These are phyloP conservation scores for Macropodus opercularis DNA, from an alignment of 2,797 vertebrate genomes.

Conservation along the genomic window DNA sequence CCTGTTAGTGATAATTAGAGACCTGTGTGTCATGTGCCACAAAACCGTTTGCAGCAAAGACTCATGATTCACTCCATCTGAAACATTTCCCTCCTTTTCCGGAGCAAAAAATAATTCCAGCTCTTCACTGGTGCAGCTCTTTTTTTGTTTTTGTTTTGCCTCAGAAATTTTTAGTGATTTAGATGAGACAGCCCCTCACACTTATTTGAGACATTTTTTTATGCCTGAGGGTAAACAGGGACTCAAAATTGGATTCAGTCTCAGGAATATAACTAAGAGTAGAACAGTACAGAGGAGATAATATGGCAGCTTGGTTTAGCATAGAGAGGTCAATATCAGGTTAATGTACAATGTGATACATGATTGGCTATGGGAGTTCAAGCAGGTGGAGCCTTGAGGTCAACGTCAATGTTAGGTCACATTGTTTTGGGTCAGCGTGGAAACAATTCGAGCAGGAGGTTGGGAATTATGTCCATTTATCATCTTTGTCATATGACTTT, in stretches of 20 bases:
- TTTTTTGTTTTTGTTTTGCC: no score
- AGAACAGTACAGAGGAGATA: slow-evolving; percentile 67
- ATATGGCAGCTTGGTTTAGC: slow-evolving; percentile 75
- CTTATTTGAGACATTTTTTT: slow-evolving; percentile 49
- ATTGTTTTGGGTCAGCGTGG: slow-evolving; percentile 57
- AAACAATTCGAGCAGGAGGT: slow-evolving; percentile 50
- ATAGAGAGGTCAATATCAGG: slow-evolving; percentile 75
- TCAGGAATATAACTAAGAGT: slow-evolving; percentile 59
- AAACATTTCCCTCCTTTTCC: slow-evolving; percentile 15
- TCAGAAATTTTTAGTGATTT: slow-evolving; percentile 47
- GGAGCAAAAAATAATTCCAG: not conserved
- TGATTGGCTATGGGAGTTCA: slow-evolving; percentile 51
- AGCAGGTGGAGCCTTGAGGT: slow-evolving; percentile 47
- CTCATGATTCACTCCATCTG: not conserved
- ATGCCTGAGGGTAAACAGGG: slow-evolving; percentile 58
- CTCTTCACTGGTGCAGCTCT: slow-evolving; percentile 5
- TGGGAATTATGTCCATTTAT: slow-evolving; percentile 62
- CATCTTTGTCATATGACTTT: slow-evolving; percentile 58
- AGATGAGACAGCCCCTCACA: slow-evolving; percentile 37
- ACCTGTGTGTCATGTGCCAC: slow-evolving; percentile 29
- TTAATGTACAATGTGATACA: slow-evolving; percentile 73
- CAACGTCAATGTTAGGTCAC: slow-evolving; percentile 26
- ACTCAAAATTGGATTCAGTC: slow-evolving; percentile 66
- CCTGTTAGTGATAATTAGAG: slow-evolving; percentile 34
- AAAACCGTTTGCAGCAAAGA: not conserved